Conservation (phyloP, 2,888 invertebrate species). For the Noctua pronuba region DNA sequence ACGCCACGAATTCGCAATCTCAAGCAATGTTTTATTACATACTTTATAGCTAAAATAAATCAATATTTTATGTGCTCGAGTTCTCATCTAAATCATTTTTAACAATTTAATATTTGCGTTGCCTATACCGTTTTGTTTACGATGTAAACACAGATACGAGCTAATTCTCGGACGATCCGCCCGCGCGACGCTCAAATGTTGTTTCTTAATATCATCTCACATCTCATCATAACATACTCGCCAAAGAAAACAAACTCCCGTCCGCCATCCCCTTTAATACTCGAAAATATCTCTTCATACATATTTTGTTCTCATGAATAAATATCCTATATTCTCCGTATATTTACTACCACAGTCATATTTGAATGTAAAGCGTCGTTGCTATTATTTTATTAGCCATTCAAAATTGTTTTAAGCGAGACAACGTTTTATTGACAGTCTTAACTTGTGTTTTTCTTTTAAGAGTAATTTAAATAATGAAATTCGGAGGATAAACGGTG, state of each 20-base stretch:
- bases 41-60: background rate
- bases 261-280: constrained; percentile 70
- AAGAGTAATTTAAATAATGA: constrained; percentile 48
- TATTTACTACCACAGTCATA: constrained; percentile 61
- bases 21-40: background rate
- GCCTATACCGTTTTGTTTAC: constrained; percentile 47
- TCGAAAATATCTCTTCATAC: constrained; percentile 76
- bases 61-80: background rate
- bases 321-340: constrained; percentile 77
- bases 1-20: background rate
- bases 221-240: constrained; percentile 54
- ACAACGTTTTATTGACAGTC: constrained; percentile 42
- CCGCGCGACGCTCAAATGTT: constrained; percentile 46
- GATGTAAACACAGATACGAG: constrained; percentile 42
- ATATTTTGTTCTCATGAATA: constrained; percentile 83
- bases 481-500: constrained; percentile 42
- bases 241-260: constrained; percentile 68
- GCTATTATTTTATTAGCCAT: constrained; percentile 55
- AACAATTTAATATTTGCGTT: constrained; percentile 25
- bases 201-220: constrained; percentile 61
- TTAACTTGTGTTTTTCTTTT: constrained; percentile 51
- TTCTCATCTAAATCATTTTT: constrained; percentile 19
- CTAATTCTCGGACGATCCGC: constrained; percentile 35
- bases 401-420: constrained; percentile 45
- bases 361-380: constrained; percentile 64